A percentile compares a stretch with the other conserved stretches of the same genome.
Conservation (phyloP, 2,888 invertebrate species). For the Andricus quercusramuli region DNA sequence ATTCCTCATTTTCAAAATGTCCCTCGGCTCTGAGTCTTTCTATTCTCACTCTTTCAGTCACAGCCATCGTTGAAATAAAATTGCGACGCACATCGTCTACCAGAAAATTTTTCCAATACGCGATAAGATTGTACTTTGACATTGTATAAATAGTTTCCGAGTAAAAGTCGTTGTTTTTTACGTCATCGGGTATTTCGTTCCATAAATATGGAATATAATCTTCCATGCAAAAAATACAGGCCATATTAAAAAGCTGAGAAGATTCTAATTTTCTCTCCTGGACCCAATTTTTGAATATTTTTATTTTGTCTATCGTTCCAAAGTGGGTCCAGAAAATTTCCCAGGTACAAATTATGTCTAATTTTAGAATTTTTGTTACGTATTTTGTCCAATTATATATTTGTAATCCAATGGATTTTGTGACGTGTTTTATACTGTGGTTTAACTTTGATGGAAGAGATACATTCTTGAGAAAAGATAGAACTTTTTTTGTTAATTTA, state of each 20-base stretch:
- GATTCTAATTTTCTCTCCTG: background rate
- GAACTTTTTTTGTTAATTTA: background rate
- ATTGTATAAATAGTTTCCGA: conserved; percentile 21
- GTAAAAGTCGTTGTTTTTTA: background rate
- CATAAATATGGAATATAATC: conserved; percentile 8
- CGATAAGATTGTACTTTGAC: conserved; percentile 19
- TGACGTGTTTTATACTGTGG: background rate
- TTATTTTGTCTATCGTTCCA: conserved; percentile 14
- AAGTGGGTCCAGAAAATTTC: conserved; percentile 16
- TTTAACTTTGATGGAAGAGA: background rate
- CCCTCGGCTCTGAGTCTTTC: background rate
- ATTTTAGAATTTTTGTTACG: conserved; percentile 1
- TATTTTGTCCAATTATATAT: conserved; percentile 20
- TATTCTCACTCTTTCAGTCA: conserved; percentile 5
- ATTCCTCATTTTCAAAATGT: background rate
- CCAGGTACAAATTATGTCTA: background rate
- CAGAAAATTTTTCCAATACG: background rate
- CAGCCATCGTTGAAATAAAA: conserved; percentile 10
- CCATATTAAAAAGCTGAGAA: background rate
- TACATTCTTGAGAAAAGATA: background rate
- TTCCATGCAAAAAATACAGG: conserved; percentile 18
- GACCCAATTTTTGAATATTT: background rate
- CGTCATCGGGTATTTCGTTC: background rate
- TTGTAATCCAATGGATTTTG: background rate
- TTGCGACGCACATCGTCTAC: background rate